Percentiles rank a stretch among this genome's conserved stretches.
Evolutionary conservation across 2,888 invertebrate species (phyloP).

Genomic region (Drosophila borborema): DNA sequence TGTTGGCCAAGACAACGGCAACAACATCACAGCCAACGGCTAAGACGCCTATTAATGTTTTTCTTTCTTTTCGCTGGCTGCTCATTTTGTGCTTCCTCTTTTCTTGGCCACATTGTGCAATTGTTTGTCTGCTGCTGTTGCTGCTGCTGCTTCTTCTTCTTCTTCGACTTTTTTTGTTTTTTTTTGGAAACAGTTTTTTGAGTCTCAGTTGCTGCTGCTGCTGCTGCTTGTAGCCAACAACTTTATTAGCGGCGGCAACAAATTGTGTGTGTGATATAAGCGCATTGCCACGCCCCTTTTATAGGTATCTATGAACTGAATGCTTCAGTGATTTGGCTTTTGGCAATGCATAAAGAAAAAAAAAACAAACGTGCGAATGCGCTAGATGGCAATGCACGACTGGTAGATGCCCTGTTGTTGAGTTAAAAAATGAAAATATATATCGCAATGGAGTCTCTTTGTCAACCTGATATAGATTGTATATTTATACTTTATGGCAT

Average conservation of each 20-base stretch:
- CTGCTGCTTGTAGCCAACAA: conserved; percentile 58
- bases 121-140: conserved; percentile 52
- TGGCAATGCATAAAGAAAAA: conserved; percentile 39
- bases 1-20: conserved; percentile 62
- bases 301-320: conserved; percentile 32
- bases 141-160: neutral
- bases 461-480: no score
- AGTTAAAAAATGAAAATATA: no score
- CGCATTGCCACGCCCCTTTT: conserved; percentile 38
- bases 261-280: conserved; percentile 58
- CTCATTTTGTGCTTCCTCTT: conserved; percentile 41
- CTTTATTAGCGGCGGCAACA: conserved; percentile 71
- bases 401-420: neutral
- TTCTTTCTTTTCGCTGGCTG: conserved; percentile 18
- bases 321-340: conserved; percentile 48
- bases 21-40: conserved; percentile 29
- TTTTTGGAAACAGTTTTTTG: conserved; percentile 63
- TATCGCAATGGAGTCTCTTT: no score
- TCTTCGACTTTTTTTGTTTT: conserved; percentile 9
- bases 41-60: conserved; percentile 67
- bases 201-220: conserved; percentile 18
- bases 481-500: neutral
- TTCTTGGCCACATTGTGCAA: conserved; percentile 47
- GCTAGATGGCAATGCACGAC: neutral
- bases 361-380: neutral